These are phyloP conservation scores for Thaumetopoea pityocampa DNA, from an alignment of 1,140 invertebrate species.

Conservation along the genomic window DNA sequence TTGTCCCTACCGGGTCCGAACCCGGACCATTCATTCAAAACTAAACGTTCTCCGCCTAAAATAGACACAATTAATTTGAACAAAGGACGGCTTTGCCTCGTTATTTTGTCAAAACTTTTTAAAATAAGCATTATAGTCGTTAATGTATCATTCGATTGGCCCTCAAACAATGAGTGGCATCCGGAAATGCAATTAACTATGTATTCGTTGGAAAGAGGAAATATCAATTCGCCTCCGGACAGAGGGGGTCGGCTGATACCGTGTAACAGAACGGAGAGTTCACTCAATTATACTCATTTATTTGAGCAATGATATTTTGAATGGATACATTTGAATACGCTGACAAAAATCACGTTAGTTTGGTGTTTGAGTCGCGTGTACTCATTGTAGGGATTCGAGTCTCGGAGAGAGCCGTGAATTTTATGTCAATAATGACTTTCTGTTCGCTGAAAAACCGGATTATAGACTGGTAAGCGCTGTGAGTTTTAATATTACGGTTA, in stretches of 20 bases:
- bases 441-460: too few relatives aligned
- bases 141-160: conserved; percentile 54
- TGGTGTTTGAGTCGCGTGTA: too few relatives aligned
- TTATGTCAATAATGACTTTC: too few relatives aligned
- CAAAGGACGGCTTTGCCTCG: background rate
- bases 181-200: conserved; percentile 71
- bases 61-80: too few relatives aligned
- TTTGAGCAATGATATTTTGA: conserved; percentile 32
- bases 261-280: conserved; percentile 37
- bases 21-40: too few relatives aligned
- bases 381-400: too few relatives aligned
- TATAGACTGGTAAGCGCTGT: too few relatives aligned
- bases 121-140: conserved; percentile 6
- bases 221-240: conserved; percentile 62
- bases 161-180: conserved; percentile 63
- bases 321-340: conserved; percentile 5
- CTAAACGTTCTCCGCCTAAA: too few relatives aligned
- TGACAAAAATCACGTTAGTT: too few relatives aligned
- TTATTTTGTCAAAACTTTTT: background rate
- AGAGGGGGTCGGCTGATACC: conserved; percentile 35
- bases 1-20: too few relatives aligned
- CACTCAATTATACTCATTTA: conserved; percentile 50
- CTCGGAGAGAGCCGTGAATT: too few relatives aligned
- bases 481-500: too few relatives aligned
- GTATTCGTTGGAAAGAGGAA: conserved; percentile 68